Percentiles rank a stretch among this genome's conserved stretches.
phyloP scores from a whole-genome alignment of 1,140 invertebrate species.

The honey bee (Apis mellifera) region DNA sequence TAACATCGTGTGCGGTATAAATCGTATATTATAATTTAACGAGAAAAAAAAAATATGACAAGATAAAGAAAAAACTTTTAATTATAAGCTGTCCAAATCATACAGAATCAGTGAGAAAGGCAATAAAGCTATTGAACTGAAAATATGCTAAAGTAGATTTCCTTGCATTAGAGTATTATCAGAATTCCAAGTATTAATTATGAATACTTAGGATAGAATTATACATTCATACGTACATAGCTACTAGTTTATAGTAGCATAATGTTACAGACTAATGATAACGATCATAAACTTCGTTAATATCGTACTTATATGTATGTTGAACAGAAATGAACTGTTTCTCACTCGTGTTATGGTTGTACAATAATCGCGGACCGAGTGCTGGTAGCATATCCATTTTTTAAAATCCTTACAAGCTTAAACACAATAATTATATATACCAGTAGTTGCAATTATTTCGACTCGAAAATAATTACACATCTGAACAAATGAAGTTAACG shows the following conservation, averaged over 20 bases:
- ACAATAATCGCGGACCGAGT: conserved; percentile 62
- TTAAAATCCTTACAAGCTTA: conserved; percentile 60
- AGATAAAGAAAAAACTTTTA: conserved; percentile 43
- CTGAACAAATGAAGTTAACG: neutral
- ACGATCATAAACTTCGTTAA: conserved; percentile 35
- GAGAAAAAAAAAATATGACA: conserved; percentile 1
- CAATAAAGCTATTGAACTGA: conserved; percentile 69
- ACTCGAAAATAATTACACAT: conserved; percentile 46
- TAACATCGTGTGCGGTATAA: conserved; percentile 18
- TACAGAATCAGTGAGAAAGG: conserved; percentile 70
- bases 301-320: conserved; percentile 23
- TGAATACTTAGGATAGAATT: conserved; percentile 60
- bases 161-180: conserved; percentile 66
- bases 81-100: conserved; percentile 68
- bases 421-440: conserved; percentile 17
- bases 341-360: conserved; percentile 59
- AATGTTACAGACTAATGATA: conserved; percentile 50
- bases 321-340: conserved; percentile 33
- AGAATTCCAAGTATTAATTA: conserved; percentile 63
- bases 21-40: conserved; percentile 52
- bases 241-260: conserved; percentile 58
- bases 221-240: conserved; percentile 55
- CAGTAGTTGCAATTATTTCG: conserved; percentile 55
- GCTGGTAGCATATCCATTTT: conserved; percentile 66
- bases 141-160: conserved; percentile 67